A percentile compares a stretch with the other conserved stretches of the same genome.
phyloP scores from a whole-genome alignment of 2,113 vertebrate genomes.

The Zosterops borbonicus region DNA sequence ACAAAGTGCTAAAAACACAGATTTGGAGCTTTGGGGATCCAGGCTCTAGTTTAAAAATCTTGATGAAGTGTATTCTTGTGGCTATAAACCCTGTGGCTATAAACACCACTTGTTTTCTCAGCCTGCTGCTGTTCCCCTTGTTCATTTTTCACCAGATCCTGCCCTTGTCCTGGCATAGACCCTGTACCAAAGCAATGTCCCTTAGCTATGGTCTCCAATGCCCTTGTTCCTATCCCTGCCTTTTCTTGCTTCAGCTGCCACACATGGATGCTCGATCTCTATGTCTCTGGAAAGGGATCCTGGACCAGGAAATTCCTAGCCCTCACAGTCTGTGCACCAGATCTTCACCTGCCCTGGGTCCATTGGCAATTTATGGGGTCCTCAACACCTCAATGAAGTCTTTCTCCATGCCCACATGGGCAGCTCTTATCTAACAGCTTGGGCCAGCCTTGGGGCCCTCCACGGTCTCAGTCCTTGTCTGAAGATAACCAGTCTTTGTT shows the following conservation, averaged over 20 bases:
- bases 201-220: neutral
- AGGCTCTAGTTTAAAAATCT: neutral
- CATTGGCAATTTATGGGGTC: neutral
- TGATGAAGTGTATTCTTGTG: neutral
- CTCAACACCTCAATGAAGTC: neutral
- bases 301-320: neutral
- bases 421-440: neutral
- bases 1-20: neutral
- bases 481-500: neutral
- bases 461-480: neutral
- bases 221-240: neutral
- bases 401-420: neutral
- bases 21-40: neutral
- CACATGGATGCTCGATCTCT: fast-evolving
- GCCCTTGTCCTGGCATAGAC: neutral
- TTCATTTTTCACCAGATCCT: neutral
- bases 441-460: neutral
- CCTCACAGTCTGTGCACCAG: neutral
- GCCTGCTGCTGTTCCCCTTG: neutral
- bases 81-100: neutral
- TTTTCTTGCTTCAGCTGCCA: neutral
- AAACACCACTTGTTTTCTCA: neutral
- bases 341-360: neutral
- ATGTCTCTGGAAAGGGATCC: neutral
- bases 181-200: neutral